Conservation (phyloP, 2,888 invertebrate genomes). For the Endotricha flammealis region DNA sequence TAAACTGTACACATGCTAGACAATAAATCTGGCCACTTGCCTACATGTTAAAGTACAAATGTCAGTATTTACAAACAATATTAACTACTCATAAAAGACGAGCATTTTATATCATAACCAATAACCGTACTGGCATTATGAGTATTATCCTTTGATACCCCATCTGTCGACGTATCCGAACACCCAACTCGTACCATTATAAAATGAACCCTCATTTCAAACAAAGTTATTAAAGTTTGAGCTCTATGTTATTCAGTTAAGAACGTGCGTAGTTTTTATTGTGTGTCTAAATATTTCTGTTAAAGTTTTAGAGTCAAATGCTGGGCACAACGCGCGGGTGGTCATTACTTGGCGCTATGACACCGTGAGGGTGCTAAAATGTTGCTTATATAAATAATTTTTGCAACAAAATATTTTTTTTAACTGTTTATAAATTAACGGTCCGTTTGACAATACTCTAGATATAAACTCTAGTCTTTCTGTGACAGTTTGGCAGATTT, state of each 20-base stretch:
- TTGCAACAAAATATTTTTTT: no score
- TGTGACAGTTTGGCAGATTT: no score
- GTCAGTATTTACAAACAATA: constrained; percentile 19
- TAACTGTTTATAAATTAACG: no score
- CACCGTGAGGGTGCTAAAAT: constrained; percentile 45
- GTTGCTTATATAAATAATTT: no score
- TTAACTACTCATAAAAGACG: constrained; percentile 40
- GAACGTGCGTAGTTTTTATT: constrained; percentile 1
- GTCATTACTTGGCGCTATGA: constrained; percentile 60
- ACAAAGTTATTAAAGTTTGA: constrained; percentile 21
- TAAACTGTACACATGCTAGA: no score
- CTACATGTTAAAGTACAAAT: constrained; percentile 1
- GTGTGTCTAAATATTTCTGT: constrained; percentile 17
- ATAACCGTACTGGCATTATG: constrained; percentile 39
- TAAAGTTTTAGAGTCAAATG: constrained; percentile 47
- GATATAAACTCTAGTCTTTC: no score
- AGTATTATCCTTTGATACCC: constrained; percentile 54
- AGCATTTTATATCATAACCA: constrained; percentile 44
- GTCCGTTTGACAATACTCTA: no score
- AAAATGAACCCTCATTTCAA: background rate
- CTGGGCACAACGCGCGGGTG: constrained; percentile 58
- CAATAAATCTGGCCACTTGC: background rate
- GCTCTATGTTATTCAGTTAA: constrained; percentile 13
- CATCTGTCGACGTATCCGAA: constrained; percentile 56
- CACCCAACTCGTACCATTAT: constrained; percentile 24